These are phyloP conservation scores for Protobothrops mucrosquamatus DNA, from an alignment of 2,113 vertebrate species.

Conservation along the genomic window DNA sequence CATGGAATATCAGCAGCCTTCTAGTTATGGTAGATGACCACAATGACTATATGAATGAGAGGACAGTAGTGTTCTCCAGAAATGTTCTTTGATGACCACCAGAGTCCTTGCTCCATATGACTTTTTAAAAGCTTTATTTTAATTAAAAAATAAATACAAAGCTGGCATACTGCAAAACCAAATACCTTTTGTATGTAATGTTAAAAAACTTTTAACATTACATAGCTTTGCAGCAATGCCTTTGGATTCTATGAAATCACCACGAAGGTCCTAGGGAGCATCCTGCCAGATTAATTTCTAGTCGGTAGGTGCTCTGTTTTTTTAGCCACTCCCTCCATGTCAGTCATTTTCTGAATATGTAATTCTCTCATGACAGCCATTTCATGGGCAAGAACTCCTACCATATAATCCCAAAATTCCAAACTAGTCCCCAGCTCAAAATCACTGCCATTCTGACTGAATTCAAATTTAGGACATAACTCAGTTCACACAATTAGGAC, in stretches of 20 bases:
- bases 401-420: background rate
- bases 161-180: background rate
- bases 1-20: background rate
- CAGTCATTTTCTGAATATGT: background rate
- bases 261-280: background rate
- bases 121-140: background rate
- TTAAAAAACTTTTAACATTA: background rate
- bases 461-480: background rate
- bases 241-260: background rate
- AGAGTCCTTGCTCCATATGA: background rate
- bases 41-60: background rate
- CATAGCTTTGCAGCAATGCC: background rate
- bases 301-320: background rate
- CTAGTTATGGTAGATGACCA: background rate
- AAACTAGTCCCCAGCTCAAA: background rate
- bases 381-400: background rate
- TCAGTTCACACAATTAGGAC: background rate
- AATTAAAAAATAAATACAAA: background rate
- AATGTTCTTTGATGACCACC: background rate
- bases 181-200: too few relatives aligned
- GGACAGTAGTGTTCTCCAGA: background rate
- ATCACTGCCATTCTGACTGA: background rate
- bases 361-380: background rate
- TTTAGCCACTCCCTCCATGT: background rate
- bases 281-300: background rate